Base-by-base conservation (phyloP, 2,888 invertebrate species). In the Monochamus alternatus region DNA sequence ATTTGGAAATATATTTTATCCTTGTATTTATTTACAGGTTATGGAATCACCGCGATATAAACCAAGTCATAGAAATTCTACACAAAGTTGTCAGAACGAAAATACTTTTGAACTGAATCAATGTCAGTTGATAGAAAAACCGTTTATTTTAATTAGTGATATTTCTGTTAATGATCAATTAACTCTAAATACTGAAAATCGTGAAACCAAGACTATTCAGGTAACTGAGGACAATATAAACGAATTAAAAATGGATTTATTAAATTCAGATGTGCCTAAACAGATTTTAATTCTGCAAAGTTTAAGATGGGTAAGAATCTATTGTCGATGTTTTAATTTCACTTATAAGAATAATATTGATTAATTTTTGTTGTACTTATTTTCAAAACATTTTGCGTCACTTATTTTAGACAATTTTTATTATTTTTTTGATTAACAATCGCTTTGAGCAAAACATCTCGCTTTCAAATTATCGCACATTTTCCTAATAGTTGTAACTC, bases 231-330 rank as follows among this genome's bases (percentile, higher is more conserved):
- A 47, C 43, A 64, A 8, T 64, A 43, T 30, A 30, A 58, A 58
- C 14, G 58, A 9, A 14, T 14, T 58, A n/a, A 58, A 58, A 58
- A 58, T 5, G 2, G n/a, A 58, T 9, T 58, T 30, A 14, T 58
- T 58, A 14, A 14, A 14, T 9, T 14, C 30, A 9, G 22, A 58
- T 8, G 47, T 47, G 12, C 9, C 9, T 12, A 47, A 2, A n/a
- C 4, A 43, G 43, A 63, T 47, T 30, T 31, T 5, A 67, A 55
- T 55, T 32, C 12, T 47, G 12, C 32, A 2, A 38, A 67, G 14
- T 52, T 52, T 47, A 60, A 14, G 30, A 55, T 30, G 60, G 22
- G 81, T 43, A 81, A 81, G 65, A 52, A 58, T 2, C 76, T 81
- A 52, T 64, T 81, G 8, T 51, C 73, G 8, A 71, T 74, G 62